A percentile compares a stretch with the other conserved stretches of the same genome.
phyloP scores from a whole-genome alignment of 92 coral and sea anemone species.

The Pocillopora grandis region DNA sequence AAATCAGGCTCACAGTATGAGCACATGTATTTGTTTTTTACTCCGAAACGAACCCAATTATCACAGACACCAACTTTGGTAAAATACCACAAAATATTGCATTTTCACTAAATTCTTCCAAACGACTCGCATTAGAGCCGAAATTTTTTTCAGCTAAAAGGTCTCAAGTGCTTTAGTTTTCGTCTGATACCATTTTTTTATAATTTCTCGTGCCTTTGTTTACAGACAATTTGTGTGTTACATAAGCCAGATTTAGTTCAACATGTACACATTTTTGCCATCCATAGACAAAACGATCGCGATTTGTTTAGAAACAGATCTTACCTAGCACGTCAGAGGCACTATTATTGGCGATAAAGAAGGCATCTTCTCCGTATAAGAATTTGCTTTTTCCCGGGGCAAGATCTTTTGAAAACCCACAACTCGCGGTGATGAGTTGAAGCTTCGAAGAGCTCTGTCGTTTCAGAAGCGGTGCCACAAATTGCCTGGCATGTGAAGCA shows the following conservation, averaged over 20 bases:
- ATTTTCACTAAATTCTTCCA: not conserved
- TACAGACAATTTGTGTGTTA: constrained; percentile 1
- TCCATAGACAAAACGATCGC: not conserved
- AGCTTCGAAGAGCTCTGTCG: constrained; percentile 62
- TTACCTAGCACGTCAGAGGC: constrained; percentile 81
- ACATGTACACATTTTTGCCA: not conserved
- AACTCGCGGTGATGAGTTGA: constrained; percentile 84
- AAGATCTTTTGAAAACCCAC: constrained; percentile 93
- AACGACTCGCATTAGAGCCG: not conserved
- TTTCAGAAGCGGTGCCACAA: constrained; percentile 77
- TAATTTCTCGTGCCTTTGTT: not conserved
- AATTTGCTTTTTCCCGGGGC: constrained; percentile 65
- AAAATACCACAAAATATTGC: not conserved
- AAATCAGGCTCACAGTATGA: not conserved
- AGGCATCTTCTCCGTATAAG: constrained; percentile 97
- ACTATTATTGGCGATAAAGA: constrained; percentile 77
- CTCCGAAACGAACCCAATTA: constrained; percentile 8
- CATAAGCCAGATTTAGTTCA: not conserved
- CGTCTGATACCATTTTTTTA: not conserved
- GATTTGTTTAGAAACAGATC: constrained; percentile 4
- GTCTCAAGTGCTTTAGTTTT: constrained; percentile 2
- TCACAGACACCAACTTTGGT: too few relatives aligned
- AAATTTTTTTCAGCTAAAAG: not conserved
- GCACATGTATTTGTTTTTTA: constrained; percentile 4
- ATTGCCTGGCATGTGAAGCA: constrained; percentile 81